Evolutionary conservation across 2,113 vertebrate species (phyloP), one percentile per base, ranked within the genome.

Genomic region (Prietella phreatophila): DNA sequence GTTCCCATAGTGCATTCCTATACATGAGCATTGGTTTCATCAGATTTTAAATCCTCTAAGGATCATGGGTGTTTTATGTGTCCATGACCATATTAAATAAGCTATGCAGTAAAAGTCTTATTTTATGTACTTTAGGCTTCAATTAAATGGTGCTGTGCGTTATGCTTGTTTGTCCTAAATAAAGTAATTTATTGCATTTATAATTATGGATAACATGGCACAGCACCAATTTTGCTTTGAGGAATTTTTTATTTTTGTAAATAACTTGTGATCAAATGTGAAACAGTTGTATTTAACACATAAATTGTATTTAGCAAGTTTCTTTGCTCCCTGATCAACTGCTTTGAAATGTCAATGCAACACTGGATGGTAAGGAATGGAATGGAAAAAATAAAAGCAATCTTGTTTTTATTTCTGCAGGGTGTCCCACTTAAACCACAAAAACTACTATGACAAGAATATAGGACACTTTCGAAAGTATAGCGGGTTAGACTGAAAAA

Each of bases 1-100:
- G n/a, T 80, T 63, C 89, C 92, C 93, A 47, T 93, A 91, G 89
- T 91, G 90, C 91, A 90, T 92, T 92, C 92, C 93, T 88, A 92
- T 88, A 90, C 92, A 91, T 93, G 92, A 92, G 92, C 94, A 92
- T 91, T 80, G 88, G 89, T 93, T 94, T 88, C 92, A 91, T 95
- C 89, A 93, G 90, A 90, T 92, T 94, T 94, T 82, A 25, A 94
- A 92, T 92, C 90, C 91, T 94, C 91, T 93, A 93, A 93, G 92
- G 92, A 93, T 94, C 91, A 91, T 91, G 90, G 90, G 90, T 91
- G 89, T 87, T 89, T 92, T 90, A 94, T 88, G 93, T 92, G 92
- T 90, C 93, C 88, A 92, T 90, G 88, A 50, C 92, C 90, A 89
- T 88, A 90, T 91, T 58, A 58, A 92, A 90, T 92, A 92, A 91